Conservation (phyloP, 2,888 invertebrate species). For the Rhamnusium bicolor region DNA sequence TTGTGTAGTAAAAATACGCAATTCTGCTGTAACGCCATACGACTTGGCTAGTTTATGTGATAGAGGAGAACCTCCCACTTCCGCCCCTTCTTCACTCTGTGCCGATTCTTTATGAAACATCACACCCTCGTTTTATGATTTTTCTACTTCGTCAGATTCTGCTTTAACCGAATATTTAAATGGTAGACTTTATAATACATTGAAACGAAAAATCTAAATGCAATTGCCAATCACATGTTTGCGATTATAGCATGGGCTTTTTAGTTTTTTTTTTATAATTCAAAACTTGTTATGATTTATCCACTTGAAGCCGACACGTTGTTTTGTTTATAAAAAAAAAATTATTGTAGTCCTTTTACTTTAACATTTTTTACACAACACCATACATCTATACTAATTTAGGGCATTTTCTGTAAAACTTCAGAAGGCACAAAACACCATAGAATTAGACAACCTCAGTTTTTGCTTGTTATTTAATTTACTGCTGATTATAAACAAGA, state of each 20-base stretch:
- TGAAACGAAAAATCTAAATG: background rate
- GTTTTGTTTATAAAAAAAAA: no score
- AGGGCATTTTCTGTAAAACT: no score
- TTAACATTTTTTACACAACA: no score
- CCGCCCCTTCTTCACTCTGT: background rate
- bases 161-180: constrained; percentile 4
- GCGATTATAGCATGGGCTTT: background rate
- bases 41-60: constrained; percentile 15
- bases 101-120: constrained; percentile 13
- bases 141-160: constrained; percentile 18
- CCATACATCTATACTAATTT: no score
- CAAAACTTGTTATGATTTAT: no score
- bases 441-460: no score
- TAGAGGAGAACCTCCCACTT: background rate
- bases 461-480: no score
- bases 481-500: no score
- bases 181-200: constrained; percentile 6
- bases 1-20: constrained; percentile 20
- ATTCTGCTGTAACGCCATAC: constrained; percentile 4
- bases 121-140: constrained; percentile 15
- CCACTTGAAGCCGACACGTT: no score
- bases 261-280: no score
- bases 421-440: no score
- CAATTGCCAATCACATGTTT: constrained; percentile 3
- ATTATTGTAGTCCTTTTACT: no score